Evolutionary conservation across 2,888 invertebrate genomes (phyloP).

Genomic region (Anoncus sp.): DNA sequence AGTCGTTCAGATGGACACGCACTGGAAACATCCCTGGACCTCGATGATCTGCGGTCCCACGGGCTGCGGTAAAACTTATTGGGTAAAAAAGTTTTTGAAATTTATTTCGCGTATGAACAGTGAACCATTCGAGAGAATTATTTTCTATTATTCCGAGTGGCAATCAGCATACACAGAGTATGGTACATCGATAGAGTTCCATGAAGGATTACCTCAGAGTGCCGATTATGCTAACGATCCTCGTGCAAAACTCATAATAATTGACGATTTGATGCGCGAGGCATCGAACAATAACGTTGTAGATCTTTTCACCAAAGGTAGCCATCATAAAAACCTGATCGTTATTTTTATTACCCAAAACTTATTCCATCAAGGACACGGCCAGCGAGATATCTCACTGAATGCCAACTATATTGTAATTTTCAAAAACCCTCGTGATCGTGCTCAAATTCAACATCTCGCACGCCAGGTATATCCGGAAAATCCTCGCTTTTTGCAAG

Average conservation of each 20-base stretch:
- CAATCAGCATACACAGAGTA: constrained; percentile 1
- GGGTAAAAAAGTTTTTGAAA: constrained; percentile 1
- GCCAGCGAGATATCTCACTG: too few relatives aligned
- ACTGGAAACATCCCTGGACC: constrained; percentile 1
- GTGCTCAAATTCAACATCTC: constrained; percentile 9
- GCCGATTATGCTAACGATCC: not conserved
- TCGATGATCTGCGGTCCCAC: constrained; percentile 1
- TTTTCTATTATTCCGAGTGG: constrained; percentile 10
- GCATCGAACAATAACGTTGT: too few relatives aligned
- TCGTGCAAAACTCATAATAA: too few relatives aligned
- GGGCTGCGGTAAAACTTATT: not conserved
- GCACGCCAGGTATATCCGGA: too few relatives aligned
- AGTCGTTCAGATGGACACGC: constrained; percentile 5
- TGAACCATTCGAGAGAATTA: constrained; percentile 8
- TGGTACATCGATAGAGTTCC: constrained; percentile 4
- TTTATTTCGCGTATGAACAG: not conserved
- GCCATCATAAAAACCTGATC: not conserved
- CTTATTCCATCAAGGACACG: too few relatives aligned
- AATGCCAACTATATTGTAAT: too few relatives aligned
- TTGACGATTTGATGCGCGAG: too few relatives aligned
- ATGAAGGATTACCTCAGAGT: constrained; percentile 4
- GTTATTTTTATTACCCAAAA: constrained; percentile 8
- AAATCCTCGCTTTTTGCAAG: constrained; percentile 38
- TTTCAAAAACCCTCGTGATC: too few relatives aligned
- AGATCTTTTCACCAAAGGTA: too few relatives aligned